Evolutionary conservation across 2,888 invertebrate genomes (phyloP).

Genomic region (Nudaria mundana): DNA sequence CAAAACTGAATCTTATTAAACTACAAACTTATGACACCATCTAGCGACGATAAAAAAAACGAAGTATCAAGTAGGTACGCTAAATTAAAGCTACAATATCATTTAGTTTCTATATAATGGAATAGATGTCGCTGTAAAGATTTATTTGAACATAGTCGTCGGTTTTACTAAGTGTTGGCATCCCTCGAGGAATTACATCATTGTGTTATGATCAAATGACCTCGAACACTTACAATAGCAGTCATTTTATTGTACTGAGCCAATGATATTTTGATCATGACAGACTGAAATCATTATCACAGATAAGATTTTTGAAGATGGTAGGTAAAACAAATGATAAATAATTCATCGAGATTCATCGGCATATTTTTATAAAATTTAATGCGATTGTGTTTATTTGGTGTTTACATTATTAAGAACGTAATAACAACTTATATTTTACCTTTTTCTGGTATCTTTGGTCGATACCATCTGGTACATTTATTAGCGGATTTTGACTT

Average conservation of each 20-base stretch:
- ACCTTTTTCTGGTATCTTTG: slow-evolving; percentile 38
- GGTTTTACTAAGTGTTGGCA: no score
- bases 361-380: no score
- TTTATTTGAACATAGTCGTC: no score
- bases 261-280: slow-evolving; percentile 7
- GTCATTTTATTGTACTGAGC: slow-evolving; percentile 15
- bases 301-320: not conserved
- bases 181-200: slow-evolving; percentile 39
- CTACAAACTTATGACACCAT: not conserved
- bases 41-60: not conserved
- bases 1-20: no score
- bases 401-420: not conserved
- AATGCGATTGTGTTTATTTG: no score
- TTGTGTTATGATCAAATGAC: slow-evolving; percentile 27
- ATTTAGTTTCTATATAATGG: slow-evolving; percentile 20
- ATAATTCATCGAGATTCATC: no score
- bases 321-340: not conserved
- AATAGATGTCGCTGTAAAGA: slow-evolving; percentile 36
- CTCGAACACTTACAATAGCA: slow-evolving; percentile 28
- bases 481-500: slow-evolving; percentile 18
- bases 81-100: no score
- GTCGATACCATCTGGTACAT: slow-evolving; percentile 30
- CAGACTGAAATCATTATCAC: no score
- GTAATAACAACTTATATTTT: slow-evolving; percentile 9
- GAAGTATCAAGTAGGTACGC: not conserved